Evolutionary conservation across 1,140 invertebrate species (phyloP), one percentile per base, ranked within the genome.

Genomic region (Eupristina koningsbergeri): DNA sequence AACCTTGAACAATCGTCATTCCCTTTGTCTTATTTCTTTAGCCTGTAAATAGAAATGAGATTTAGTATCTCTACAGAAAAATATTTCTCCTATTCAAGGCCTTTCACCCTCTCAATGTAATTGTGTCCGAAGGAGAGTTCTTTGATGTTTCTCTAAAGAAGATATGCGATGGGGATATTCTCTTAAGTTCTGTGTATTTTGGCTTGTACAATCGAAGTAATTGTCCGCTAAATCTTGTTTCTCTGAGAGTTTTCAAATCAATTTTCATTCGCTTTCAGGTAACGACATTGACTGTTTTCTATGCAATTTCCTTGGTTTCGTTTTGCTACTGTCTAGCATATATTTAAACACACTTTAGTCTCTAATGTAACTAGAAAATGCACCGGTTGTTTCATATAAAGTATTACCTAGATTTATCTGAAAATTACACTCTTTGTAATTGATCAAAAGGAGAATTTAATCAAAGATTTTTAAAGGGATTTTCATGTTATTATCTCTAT

Each of bases 211-310:
- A 90, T 90, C 87, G 87, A 86, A 86, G 86, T 89, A 91, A 91
- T 91, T 89, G 88, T 85, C 80, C 87, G 89, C 89, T 88, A 87
- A 89, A 89, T 89, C 88, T 87, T 84, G 84, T 87, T 84, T 64
- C 69, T 79, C 61, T 50, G 64, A n/a, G 63, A 77, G 58, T 47
- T 83, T 45, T 77, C 79, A 81, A 90, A 89, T 89, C 89, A 88
- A 90, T 88, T 89, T 86, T 86, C 39, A 45, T 71, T 71, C 75
- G 45, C 71, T 77, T 83, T 39, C 71, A 76, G 26, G 8, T 31
- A 50, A 11, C 39, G 74, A 26, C 39, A 53, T 13, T 7, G 34
- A 34, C 61, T 26, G 61, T 69, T 82, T 82, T 82, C 15, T 61
- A 34, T 29, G 3, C 50, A 82, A 50, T 82, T n/a, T 29, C 22